Base-by-base conservation (phyloP, 1,140 invertebrate species). In the Hormaphis cornu region DNA sequence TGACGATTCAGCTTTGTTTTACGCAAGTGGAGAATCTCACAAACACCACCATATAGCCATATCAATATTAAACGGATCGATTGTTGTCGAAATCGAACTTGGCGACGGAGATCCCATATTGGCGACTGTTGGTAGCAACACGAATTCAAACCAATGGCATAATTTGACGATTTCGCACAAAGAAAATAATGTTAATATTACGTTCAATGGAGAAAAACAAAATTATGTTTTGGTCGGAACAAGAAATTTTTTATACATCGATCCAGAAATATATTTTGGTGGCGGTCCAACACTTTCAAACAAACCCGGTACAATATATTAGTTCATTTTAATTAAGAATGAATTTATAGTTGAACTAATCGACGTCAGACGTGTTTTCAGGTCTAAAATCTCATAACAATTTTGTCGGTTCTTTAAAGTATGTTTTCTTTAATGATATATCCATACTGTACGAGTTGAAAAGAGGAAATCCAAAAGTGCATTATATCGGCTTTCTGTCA, bases 181-280 rank as follows among this genome's bases (percentile, higher is more conserved):
- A 73, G 84, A 87, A 35, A 84, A 85, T 70, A 81, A 81, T 2
- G 83, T 95, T 0, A 81, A 82, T 71, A 81, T 95, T 1, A 84
- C 86, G 70, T 79, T 95, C 9, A 88, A 94, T 76, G 82, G 86
- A 5, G 84, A 88, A 70, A 81, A 79, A 3, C 83, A 86, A 72
- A 77, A 82, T 1, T 81, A 90, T 50, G 83, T 88, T 73, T 81
- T 94, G 30, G 85, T 86, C 0, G 87, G 87, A 80, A 83, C 18
- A 50, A 85, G 85, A 73, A 84, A 85, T 72, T 86, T 91, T 76
- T 82, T 95, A 69, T 90, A 91, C 72, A 91, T 97, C 50, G 93
- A 97, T 81, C 92, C 93, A 6, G 89, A 93, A 77, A 90, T 95
- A 72, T 95, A 94, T 75, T 89, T 95, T 72, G 92, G 91, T 14